phyloP scores from a whole-genome alignment of 2,888 invertebrate species.

The Cephus pygmeus region DNA sequence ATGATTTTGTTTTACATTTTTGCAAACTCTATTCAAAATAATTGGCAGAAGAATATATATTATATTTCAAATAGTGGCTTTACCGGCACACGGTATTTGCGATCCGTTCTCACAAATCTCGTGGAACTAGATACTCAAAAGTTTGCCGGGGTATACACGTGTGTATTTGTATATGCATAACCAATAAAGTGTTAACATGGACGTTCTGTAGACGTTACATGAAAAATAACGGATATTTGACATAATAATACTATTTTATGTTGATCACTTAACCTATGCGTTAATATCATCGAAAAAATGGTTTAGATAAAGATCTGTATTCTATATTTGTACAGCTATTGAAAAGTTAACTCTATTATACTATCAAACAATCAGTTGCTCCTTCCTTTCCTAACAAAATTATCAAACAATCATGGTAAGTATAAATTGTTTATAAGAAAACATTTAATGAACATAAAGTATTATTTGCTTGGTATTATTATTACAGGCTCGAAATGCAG shows the following conservation, averaged over 20 bases:
- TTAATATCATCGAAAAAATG: no score
- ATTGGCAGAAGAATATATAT: background rate
- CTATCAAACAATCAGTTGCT: no score
- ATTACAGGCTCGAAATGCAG: slow-evolving; percentile 93
- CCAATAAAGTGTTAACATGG: background rate
- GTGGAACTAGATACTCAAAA: background rate
- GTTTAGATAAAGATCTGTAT: no score
- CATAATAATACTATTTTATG: background rate
- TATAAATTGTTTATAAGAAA: background rate
- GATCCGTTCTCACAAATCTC: background rate
- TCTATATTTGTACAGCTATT: no score
- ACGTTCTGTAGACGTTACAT: background rate
- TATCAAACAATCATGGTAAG: background rate
- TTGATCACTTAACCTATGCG: background rate
- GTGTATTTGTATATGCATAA: background rate
- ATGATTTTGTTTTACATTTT: background rate
- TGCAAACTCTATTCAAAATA: background rate
- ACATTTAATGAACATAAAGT: background rate
- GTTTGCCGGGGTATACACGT: background rate
- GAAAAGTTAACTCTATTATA: no score
- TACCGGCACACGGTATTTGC: background rate
- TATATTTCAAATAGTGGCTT: background rate
- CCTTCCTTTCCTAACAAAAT: no score
- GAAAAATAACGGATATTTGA: background rate
- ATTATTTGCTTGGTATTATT: slow-evolving; percentile 12